Conservation (phyloP, 2,113 vertebrate species). For the Xenopus laevis region DNA sequence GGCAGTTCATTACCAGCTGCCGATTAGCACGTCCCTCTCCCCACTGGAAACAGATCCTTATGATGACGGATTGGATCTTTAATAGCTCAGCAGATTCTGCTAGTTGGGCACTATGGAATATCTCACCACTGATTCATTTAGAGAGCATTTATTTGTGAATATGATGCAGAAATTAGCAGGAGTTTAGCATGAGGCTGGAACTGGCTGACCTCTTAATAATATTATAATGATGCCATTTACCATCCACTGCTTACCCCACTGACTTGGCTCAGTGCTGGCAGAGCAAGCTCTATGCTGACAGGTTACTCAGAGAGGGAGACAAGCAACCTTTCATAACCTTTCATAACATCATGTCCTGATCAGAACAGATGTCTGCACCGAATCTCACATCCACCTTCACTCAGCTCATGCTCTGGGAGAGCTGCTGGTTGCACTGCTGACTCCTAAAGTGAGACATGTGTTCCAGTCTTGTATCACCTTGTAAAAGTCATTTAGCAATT, state of each 20-base stretch:
- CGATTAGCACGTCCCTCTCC: constrained; percentile 72
- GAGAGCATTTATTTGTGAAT: constrained; percentile 90
- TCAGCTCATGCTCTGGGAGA: background rate
- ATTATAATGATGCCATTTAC: constrained; percentile 98
- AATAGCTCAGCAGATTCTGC: constrained; percentile 84
- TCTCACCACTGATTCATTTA: constrained; percentile 95
- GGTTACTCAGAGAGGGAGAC: constrained; percentile 28
- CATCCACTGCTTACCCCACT: constrained; percentile 80
- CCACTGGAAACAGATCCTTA: constrained; percentile 83
- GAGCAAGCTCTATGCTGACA: constrained; percentile 22
- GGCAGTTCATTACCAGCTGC: constrained; percentile 53
- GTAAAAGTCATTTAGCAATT: constrained; percentile 28
- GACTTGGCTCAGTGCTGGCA: constrained; percentile 54
- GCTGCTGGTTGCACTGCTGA: constrained; percentile 2
- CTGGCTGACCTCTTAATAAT: constrained; percentile 97
- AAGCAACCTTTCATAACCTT: constrained; percentile 20
- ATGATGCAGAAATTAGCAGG: constrained; percentile 96
- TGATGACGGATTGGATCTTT: constrained; percentile 95
- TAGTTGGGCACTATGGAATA: constrained; percentile 98
- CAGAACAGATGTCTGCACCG: constrained; percentile 38
- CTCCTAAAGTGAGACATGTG: constrained; percentile 17
- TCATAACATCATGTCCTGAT: constrained; percentile 22
- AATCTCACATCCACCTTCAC: constrained; percentile 7
- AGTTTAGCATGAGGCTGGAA: constrained; percentile 88
- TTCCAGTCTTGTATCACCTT: constrained; percentile 14